Percentiles rank a stretch among this genome's conserved stretches.
phyloP scores from a whole-genome alignment of 2,113 vertebrate genomes.

The Pterocles burchelli region DNA sequence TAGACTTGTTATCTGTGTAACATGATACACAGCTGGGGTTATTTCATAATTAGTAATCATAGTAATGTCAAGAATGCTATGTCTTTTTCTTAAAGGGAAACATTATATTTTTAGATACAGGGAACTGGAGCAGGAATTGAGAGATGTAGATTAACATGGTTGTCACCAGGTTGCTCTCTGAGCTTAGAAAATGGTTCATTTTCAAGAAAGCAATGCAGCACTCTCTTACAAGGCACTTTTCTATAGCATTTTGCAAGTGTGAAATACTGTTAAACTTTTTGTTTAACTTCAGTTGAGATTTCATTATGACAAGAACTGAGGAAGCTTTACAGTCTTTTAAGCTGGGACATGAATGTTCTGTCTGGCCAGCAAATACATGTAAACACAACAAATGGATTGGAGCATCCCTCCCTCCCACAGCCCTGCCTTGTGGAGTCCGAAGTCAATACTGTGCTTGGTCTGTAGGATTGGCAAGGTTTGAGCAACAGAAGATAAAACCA shows the following conservation, averaged over 20 bases:
- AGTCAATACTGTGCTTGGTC: background rate
- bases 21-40: background rate
- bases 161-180: background rate
- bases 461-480: background rate
- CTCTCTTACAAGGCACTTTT: background rate
- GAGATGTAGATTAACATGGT: background rate
- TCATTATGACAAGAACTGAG: background rate
- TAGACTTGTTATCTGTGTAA: background rate
- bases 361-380: background rate
- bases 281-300: background rate
- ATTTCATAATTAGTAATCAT: background rate
- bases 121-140: background rate
- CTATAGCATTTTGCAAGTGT: background rate
- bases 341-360: background rate
- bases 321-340: background rate
- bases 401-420: background rate
- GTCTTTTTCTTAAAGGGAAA: background rate
- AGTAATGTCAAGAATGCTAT: background rate
- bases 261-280: background rate
- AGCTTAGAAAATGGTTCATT: background rate
- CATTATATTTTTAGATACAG: background rate
- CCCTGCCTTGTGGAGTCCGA: rapidly evolving
- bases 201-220: background rate
- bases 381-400: background rate
- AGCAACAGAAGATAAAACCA: background rate